Evolutionary conservation across 2,888 invertebrate genomes (phyloP).

Genomic region (Parelbella ahira): DNA sequence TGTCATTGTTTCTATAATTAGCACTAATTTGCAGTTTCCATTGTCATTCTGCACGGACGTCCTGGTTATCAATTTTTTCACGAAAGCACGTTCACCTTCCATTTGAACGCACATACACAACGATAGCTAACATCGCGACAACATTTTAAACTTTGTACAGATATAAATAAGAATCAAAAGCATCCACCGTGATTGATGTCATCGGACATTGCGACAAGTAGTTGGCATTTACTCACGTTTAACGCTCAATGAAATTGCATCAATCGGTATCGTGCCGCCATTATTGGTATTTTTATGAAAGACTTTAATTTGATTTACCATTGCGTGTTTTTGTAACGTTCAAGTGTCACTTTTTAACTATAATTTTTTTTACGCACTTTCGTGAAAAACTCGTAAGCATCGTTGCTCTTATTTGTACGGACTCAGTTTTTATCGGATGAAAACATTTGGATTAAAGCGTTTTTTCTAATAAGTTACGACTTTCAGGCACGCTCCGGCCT

Average conservation of each 20-base stretch:
- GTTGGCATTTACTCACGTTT: slow-evolving; percentile 72
- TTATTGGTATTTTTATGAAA: slow-evolving; percentile 71
- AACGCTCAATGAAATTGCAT: slow-evolving; percentile 74
- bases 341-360: slow-evolving; percentile 47
- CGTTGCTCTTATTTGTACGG: too few species aligned
- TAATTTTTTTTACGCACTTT: slow-evolving; percentile 13
- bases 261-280: slow-evolving; percentile 69
- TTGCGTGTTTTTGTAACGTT: slow-evolving; percentile 51
- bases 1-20: slow-evolving; percentile 74
- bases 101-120: slow-evolving; percentile 45
- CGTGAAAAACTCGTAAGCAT: slow-evolving; percentile 1
- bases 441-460: not conserved
- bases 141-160: slow-evolving; percentile 44
- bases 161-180: slow-evolving; percentile 41
- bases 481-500: slow-evolving; percentile 91
- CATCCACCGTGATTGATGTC: slow-evolving; percentile 38
- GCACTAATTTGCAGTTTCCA: slow-evolving; percentile 72
- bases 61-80: slow-evolving; percentile 56
- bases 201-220: slow-evolving; percentile 48
- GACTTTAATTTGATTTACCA: slow-evolving; percentile 56
- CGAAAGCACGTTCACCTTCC: slow-evolving; percentile 54
- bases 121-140: slow-evolving; percentile 33
- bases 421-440: too few species aligned
- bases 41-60: slow-evolving; percentile 64
- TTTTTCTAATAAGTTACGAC: slow-evolving; percentile 27